Evolutionary conservation across 2,888 invertebrate species (phyloP).

Genomic region (Nephrotoma appendiculata): DNA sequence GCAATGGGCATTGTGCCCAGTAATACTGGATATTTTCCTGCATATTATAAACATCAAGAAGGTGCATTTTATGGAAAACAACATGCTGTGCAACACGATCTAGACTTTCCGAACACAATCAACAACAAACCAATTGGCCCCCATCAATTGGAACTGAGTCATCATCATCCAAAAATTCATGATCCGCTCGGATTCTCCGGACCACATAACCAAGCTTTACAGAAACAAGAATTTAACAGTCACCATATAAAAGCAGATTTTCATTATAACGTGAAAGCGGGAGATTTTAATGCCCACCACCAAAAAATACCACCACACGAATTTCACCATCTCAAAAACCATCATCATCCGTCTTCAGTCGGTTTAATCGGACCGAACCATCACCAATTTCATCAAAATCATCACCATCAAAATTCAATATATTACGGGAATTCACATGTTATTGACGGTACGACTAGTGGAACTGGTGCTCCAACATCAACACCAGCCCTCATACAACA

Average conservation of each 20-base stretch:
- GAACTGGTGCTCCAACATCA: background rate
- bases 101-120: background rate
- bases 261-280: constrained; percentile 19
- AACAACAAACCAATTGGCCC: background rate
- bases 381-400: constrained; percentile 23
- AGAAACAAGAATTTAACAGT: constrained; percentile 17
- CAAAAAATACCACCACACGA: constrained; percentile 10
- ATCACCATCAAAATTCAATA: background rate
- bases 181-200: background rate
- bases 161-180: background rate
- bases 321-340: constrained; percentile 7
- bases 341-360: background rate
- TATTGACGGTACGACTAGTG: background rate
- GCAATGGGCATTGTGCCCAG: constrained; percentile 10
- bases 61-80: constrained; percentile 8
- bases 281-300: constrained; percentile 18
- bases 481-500: background rate
- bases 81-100: constrained; percentile 13
- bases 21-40: constrained; percentile 23
- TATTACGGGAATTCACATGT: background rate
- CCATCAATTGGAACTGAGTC: background rate
- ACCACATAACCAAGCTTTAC: constrained; percentile 12
- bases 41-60: constrained; percentile 22
- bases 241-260: constrained; percentile 21
- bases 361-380: constrained; percentile 10